A percentile compares a stretch with the other conserved stretches of the same genome.
Evolutionary conservation across 2,113 vertebrate species (phyloP).

Genomic region (Amia ocellicauda): DNA sequence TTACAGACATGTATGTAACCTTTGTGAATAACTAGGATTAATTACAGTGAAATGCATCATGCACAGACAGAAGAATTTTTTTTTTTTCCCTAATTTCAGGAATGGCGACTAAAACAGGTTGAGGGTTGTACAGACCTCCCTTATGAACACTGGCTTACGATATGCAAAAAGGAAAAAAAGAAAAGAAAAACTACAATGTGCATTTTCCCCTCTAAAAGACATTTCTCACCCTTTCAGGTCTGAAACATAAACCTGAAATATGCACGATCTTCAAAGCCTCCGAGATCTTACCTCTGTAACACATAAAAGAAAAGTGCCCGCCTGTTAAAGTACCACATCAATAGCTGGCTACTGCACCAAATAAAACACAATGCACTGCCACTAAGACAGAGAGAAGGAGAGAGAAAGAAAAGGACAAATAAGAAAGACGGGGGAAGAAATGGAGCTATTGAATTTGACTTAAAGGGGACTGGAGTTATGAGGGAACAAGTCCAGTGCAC

Average conservation of each 20-base stretch:
- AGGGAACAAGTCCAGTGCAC: slow-evolving; percentile 3
- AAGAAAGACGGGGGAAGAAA: slow-evolving; percentile 16
- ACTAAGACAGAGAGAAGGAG: slow-evolving; percentile 26
- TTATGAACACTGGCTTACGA: too few species aligned
- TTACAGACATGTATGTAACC: too few species aligned
- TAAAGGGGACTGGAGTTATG: slow-evolving; percentile 41
- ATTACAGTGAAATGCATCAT: too few species aligned
- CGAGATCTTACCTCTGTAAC: slow-evolving; percentile 33
- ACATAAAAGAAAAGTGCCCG: slow-evolving; percentile 52
- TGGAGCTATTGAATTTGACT: slow-evolving; percentile 42
- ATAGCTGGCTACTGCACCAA: slow-evolving; percentile 33
- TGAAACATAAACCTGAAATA: slow-evolving; percentile 50
- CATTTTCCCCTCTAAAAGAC: not conserved
- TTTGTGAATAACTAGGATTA: too few species aligned
- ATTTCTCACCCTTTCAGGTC: slow-evolving; percentile 41
- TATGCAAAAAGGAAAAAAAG: not conserved
- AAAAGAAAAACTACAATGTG: too few species aligned
- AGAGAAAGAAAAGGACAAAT: slow-evolving; percentile 22
- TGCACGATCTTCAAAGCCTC: slow-evolving; percentile 51
- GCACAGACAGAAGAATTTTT: too few species aligned
- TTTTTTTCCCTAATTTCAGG: too few species aligned
- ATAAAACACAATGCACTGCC: slow-evolving; percentile 38
- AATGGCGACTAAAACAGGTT: too few species aligned
- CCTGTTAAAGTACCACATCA: slow-evolving; percentile 39
- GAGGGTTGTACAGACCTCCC: too few species aligned